Evolutionary conservation across 2,888 invertebrate species (phyloP).

Genomic region (Tiliacea aurago): DNA sequence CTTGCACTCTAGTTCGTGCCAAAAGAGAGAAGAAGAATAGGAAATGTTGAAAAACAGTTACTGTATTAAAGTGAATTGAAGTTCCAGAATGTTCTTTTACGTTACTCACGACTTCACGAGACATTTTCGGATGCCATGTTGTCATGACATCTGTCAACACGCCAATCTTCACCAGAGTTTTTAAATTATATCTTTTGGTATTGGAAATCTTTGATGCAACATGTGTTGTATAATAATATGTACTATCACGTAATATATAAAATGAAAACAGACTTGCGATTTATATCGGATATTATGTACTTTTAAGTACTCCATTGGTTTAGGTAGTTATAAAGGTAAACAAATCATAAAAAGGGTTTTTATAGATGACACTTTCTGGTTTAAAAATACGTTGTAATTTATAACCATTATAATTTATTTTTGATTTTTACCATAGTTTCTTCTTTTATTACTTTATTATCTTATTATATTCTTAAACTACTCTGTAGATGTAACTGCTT

Average conservation of each 20-base stretch:
- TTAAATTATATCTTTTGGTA: background rate
- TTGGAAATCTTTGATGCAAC: slow-evolving; percentile 10
- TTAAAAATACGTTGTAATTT: too few species aligned
- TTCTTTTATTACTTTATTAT: too few species aligned
- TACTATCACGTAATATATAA: background rate
- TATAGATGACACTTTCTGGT: too few species aligned
- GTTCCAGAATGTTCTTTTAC: background rate
- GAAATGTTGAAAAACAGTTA: background rate
- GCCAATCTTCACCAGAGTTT: slow-evolving; percentile 11
- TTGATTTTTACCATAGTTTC: too few species aligned
- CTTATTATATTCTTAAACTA: too few species aligned
- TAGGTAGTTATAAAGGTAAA: too few species aligned
- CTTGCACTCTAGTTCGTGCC: background rate
- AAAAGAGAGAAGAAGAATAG: background rate
- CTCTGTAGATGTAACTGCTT: too few species aligned
- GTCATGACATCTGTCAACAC: slow-evolving; percentile 14
- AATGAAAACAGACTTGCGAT: background rate
- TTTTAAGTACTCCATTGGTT: too few species aligned
- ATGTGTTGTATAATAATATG: too few species aligned
- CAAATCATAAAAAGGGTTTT: too few species aligned
- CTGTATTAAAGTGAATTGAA: slow-evolving; percentile 2
- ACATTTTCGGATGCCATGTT: slow-evolving; percentile 9
- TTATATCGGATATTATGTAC: background rate
- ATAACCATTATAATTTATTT: too few species aligned
- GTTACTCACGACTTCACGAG: background rate